Evolutionary conservation across 1,140 invertebrate genomes (phyloP).

Genomic region (Microplitis mediator): DNA sequence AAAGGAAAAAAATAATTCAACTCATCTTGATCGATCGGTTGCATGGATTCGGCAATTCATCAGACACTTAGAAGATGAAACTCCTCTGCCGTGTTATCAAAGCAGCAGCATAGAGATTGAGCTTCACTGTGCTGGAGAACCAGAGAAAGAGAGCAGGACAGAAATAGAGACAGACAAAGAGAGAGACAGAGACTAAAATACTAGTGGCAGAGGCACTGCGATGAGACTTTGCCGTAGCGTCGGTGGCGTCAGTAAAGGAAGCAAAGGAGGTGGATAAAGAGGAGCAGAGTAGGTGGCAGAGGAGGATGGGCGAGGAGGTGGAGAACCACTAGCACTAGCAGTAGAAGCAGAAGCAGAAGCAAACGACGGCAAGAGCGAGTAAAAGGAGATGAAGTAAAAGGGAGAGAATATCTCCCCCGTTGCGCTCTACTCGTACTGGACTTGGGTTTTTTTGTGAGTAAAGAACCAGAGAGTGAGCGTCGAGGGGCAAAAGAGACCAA

Average conservation of each 20-base stretch:
- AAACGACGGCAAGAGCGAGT: slow-evolving; percentile 42
- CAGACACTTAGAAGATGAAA: slow-evolving; percentile 3
- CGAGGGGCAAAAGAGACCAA: slow-evolving; percentile 19
- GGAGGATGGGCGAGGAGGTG: neutral
- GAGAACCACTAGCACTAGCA: neutral
- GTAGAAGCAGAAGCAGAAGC: slow-evolving; percentile 11
- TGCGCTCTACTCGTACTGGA: slow-evolving; percentile 51
- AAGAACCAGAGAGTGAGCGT: slow-evolving; percentile 11
- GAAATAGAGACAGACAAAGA: no score
- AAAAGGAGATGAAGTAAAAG: slow-evolving; percentile 43
- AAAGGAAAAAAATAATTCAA: neutral
- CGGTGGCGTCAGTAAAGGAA: slow-evolving; percentile 20
- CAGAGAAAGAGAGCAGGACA: no score
- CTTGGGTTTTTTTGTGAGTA: slow-evolving; percentile 46
- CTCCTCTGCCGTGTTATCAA: neutral
- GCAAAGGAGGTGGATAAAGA: slow-evolving; percentile 9
- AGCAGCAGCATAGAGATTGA: slow-evolving; percentile 35
- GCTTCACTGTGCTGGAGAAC: slow-evolving; percentile 44
- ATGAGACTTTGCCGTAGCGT: slow-evolving; percentile 26
- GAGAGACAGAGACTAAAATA: slow-evolving; percentile 7
- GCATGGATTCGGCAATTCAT: neutral
- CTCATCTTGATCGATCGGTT: neutral
- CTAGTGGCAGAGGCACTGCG: slow-evolving; percentile 44
- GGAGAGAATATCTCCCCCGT: slow-evolving; percentile 47
- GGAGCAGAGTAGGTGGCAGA: neutral